These are phyloP conservation scores for Caenorhabditis tropicalis DNA, from an alignment of 1,140 invertebrate genomes.

Conservation along the genomic window DNA sequence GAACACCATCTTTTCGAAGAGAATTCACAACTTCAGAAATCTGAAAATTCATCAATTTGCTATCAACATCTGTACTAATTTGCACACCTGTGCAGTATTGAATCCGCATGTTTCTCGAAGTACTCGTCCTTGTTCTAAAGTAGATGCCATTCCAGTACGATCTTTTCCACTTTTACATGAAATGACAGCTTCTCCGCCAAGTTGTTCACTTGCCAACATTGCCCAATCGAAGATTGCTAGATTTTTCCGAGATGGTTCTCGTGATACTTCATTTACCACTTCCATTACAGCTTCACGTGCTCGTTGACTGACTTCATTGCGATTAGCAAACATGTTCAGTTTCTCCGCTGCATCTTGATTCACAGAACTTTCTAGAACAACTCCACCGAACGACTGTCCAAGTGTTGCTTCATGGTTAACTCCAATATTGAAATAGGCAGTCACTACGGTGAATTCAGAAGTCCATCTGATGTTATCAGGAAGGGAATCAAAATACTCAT, in stretches of 20 bases:
- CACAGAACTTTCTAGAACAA: conserved; percentile 19
- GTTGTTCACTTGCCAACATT: conserved; percentile 59
- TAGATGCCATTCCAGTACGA: conserved; percentile 69
- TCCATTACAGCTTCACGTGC: conserved; percentile 46
- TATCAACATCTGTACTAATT: background rate
- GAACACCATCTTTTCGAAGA: conserved; percentile 65
- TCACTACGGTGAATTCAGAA: conserved; percentile 61
- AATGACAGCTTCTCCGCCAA: conserved; percentile 60
- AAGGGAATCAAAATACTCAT: conserved; percentile 56
- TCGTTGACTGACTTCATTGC: background rate
- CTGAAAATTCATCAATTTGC: conserved; percentile 53
- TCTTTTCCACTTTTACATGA: conserved; percentile 69
- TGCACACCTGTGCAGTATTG: conserved; percentile 61
- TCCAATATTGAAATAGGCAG: conserved; percentile 54
- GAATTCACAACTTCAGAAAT: conserved; percentile 63
- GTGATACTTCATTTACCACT: conserved; percentile 58
- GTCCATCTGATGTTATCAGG: conserved; percentile 50
- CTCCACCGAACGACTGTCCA: conserved; percentile 50
- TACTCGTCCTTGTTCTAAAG: conserved; percentile 66
- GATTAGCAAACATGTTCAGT: conserved; percentile 4
- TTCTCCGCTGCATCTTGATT: conserved; percentile 48
- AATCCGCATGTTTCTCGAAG: conserved; percentile 67
- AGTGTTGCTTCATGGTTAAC: conserved; percentile 52
- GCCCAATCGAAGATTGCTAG: conserved; percentile 63
- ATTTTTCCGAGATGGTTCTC: conserved; percentile 68